These are phyloP conservation scores for Vulpes lagopus DNA, from an alignment of 2,113 vertebrate genomes.

Conservation along the genomic window DNA sequence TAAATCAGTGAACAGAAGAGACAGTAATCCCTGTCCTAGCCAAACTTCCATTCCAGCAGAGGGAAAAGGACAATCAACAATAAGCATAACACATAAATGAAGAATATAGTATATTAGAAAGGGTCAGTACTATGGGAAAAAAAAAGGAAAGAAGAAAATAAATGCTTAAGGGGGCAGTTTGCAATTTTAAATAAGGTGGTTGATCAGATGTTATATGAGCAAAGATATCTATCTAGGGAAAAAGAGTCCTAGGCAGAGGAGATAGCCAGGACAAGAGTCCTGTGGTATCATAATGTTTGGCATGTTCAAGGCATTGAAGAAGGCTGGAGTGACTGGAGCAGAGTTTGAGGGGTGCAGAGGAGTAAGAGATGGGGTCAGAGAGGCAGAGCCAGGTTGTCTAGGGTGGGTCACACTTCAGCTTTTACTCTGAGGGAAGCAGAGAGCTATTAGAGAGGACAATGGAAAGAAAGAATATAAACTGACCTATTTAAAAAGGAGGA, in stretches of 20 bases:
- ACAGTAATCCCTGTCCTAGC: neutral
- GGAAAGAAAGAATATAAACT: neutral
- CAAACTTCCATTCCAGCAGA: slow-evolving; percentile 13
- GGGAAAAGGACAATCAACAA: neutral
- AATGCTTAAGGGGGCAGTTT: neutral
- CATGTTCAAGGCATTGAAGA: neutral
- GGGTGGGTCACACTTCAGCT: neutral
- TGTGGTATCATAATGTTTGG: neutral
- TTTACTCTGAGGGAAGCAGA: neutral
- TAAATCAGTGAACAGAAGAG: slow-evolving; percentile 23
- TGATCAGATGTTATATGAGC: neutral
- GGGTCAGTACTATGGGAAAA: rapidly evolving
- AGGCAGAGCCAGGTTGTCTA: neutral
- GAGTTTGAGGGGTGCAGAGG: neutral
- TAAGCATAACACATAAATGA: neutral
- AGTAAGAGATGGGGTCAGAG: neutral
- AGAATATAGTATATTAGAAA: neutral
- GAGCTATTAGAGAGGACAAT: neutral
- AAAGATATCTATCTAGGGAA: neutral
- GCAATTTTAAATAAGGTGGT: neutral
- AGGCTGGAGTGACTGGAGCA: neutral
- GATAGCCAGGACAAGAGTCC: neutral
- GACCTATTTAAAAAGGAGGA: neutral
- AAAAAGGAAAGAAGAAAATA: neutral
- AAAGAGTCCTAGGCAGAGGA: neutral